These are phyloP conservation scores for Eurytemora carolleeae DNA, from an alignment of 1,140 invertebrate genomes.

Conservation along the genomic window DNA sequence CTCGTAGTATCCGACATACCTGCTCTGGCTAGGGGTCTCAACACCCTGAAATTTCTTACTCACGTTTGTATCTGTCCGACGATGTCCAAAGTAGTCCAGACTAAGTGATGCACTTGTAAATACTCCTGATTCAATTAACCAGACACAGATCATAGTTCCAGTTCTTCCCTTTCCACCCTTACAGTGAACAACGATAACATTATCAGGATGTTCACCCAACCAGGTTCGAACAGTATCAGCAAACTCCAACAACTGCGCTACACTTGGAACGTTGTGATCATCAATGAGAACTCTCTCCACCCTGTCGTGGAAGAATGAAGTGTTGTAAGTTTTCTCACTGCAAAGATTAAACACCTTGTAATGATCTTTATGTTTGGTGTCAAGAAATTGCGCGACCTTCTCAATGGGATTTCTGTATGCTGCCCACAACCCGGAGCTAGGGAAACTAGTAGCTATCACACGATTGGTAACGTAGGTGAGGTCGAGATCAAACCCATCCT, in stretches of 20 bases:
- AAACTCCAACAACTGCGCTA: slow-evolving; percentile 32
- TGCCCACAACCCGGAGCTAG: slow-evolving; percentile 33
- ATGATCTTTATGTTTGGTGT: slow-evolving; percentile 33
- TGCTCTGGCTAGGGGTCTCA: slow-evolving; percentile 29
- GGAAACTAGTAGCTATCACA: slow-evolving; percentile 42
- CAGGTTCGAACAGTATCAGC: slow-evolving; percentile 30
- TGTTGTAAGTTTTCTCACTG: slow-evolving; percentile 37
- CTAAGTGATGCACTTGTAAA: slow-evolving; percentile 32
- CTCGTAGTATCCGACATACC: slow-evolving; percentile 36
- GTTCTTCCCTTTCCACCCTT: slow-evolving; percentile 41
- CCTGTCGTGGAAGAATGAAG: slow-evolving; percentile 31
- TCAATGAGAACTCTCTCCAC: slow-evolving; percentile 35
- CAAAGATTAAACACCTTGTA: slow-evolving; percentile 42
- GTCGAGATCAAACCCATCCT: slow-evolving; percentile 38
- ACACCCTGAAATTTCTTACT: slow-evolving; percentile 36
- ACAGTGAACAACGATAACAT: slow-evolving; percentile 42
- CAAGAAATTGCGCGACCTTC: slow-evolving; percentile 37
- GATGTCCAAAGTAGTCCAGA: slow-evolving; percentile 33
- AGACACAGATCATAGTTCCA: slow-evolving; percentile 37
- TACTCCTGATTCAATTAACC: slow-evolving; percentile 31
- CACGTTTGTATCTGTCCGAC: slow-evolving; percentile 31
- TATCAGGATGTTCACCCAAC: slow-evolving; percentile 30
- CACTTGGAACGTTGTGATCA: slow-evolving; percentile 39
- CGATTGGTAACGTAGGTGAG: slow-evolving; percentile 36
- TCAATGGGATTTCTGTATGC: slow-evolving; percentile 34